A percentile compares a stretch with the other conserved stretches of the same genome.
phyloP scores from a whole-genome alignment of 2,888 invertebrate genomes.

The Eurytoma californica region DNA sequence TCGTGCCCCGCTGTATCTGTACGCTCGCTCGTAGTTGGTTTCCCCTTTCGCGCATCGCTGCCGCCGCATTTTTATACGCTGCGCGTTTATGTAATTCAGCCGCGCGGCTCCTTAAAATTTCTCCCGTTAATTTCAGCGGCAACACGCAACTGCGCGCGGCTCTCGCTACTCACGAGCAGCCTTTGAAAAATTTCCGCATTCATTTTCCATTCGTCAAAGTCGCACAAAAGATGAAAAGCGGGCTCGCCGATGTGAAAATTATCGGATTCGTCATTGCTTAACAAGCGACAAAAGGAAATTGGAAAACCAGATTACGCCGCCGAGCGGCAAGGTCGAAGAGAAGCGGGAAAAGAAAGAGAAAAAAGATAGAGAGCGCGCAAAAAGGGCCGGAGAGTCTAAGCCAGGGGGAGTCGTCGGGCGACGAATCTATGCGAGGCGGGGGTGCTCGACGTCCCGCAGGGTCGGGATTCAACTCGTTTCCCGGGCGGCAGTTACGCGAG shows the following conservation, averaged over 20 bases:
- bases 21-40: conserved; percentile 10
- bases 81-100: no score
- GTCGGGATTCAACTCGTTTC: conserved; percentile 53
- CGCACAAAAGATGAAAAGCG: no score
- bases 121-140: no score
- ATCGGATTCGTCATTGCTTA: no score
- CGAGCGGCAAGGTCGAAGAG: conserved; percentile 32
- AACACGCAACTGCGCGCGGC: no score
- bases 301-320: conserved; percentile 5
- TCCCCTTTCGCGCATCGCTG: conserved; percentile 3
- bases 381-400: conserved; percentile 5
- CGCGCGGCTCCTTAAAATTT: no score
- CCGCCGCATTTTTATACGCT: background rate
- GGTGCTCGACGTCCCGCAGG: conserved; percentile 48
- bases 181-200: no score
- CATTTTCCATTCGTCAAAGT: no score
- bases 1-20: conserved; percentile 10
- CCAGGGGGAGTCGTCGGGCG: background rate
- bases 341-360: conserved; percentile 29
- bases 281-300: no score
- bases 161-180: no score
- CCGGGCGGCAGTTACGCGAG: background rate
- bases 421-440: conserved; percentile 1
- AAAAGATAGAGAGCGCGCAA: conserved; percentile 13
- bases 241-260: no score